A percentile compares a stretch with the other conserved stretches of the same genome.
phyloP scores from a whole-genome alignment of 2,888 invertebrate species.

The Odontothrips loti region DNA sequence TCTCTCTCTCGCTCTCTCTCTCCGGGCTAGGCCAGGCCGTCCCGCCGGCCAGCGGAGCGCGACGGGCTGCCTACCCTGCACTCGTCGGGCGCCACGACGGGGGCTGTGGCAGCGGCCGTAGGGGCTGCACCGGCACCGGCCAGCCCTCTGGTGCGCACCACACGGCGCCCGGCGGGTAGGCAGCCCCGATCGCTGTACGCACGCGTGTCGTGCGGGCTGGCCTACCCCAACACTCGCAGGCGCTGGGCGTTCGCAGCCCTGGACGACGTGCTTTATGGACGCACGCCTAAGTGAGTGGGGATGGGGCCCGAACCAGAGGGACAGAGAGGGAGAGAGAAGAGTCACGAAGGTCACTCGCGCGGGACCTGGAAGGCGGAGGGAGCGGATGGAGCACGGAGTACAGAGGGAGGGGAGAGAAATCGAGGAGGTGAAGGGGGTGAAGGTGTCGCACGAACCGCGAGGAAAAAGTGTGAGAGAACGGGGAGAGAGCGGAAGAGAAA shows the following conservation, averaged over 20 bases:
- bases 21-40: neutral
- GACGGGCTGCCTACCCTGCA: neutral
- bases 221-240: too few relatives aligned
- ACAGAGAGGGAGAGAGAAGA: neutral
- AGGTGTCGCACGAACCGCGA: neutral
- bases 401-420: neutral
- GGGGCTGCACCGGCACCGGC: too few relatives aligned
- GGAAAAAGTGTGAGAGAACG: neutral
- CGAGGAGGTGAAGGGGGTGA: neutral
- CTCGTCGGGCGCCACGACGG: neutral
- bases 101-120: too few relatives aligned
- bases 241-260: too few relatives aligned
- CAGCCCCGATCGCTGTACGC: too few relatives aligned
- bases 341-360: neutral
- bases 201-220: too few relatives aligned
- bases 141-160: too few relatives aligned
- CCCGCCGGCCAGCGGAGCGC: neutral
- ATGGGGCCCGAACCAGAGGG: too few relatives aligned
- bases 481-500: neutral
- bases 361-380: neutral
- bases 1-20: neutral
- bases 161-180: too few relatives aligned
- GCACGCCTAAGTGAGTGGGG: too few relatives aligned
- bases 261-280: too few relatives aligned
- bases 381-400: neutral